Evolutionary conservation across 2,888 invertebrate species (phyloP).

Genomic region (Spodoptera picta): DNA sequence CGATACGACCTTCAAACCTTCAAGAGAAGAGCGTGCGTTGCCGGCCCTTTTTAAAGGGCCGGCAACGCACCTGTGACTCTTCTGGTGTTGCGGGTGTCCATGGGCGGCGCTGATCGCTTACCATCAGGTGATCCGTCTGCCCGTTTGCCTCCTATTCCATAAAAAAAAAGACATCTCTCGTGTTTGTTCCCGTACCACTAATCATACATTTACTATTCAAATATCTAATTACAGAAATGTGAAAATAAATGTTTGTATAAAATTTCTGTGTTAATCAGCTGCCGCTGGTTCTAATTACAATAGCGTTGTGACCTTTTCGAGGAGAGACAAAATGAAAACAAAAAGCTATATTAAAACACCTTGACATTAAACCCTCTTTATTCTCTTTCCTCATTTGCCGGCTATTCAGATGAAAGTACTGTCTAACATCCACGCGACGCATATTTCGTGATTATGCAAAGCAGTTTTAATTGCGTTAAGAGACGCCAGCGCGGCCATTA

Average conservation of each 20-base stretch:
- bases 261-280: not conserved
- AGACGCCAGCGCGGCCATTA: constrained; percentile 68
- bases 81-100: too few species aligned
- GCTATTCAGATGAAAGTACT: constrained; percentile 52
- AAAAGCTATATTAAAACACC: constrained; percentile 51
- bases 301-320: not conserved
- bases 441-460: constrained; percentile 81
- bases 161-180: not conserved
- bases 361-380: constrained; percentile 28
- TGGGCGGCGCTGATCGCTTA: too few species aligned
- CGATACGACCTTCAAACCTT: too few species aligned
- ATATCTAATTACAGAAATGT: too few species aligned
- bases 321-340: constrained; percentile 18
- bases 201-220: too few species aligned
- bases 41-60: too few species aligned
- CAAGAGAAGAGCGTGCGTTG: too few species aligned
- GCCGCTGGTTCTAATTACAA: not conserved
- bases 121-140: too few species aligned
- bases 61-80: too few species aligned
- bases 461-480: constrained; percentile 77
- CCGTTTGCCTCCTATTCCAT: too few species aligned
- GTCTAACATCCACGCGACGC: constrained; percentile 54
- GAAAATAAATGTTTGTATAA: not conserved
- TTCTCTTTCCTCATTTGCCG: constrained; percentile 44
- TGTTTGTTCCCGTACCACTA: not conserved